These are phyloP conservation scores for Gymnoscopelus microlampas DNA, from an alignment of 2,797 vertebrate species.

Conservation along the genomic window DNA sequence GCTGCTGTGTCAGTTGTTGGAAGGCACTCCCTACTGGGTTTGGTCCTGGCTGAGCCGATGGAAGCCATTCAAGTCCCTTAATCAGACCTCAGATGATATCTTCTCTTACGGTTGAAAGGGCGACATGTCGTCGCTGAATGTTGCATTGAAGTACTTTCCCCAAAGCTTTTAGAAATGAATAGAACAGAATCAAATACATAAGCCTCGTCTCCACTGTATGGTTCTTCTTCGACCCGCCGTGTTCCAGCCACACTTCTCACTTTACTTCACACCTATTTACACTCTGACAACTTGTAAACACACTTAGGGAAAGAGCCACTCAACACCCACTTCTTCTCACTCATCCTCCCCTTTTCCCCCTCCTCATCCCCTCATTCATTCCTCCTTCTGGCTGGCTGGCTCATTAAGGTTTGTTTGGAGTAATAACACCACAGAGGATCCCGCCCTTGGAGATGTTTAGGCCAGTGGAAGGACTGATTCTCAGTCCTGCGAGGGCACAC, in stretches of 20 bases:
- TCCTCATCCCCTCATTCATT: conserved; percentile 29
- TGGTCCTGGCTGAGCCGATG: conserved; percentile 11
- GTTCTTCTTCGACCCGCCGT: not conserved
- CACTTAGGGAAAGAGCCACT: conserved; percentile 55
- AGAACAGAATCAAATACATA: conserved; percentile 1
- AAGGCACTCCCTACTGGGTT: conserved; percentile 29
- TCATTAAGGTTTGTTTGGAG: conserved; percentile 68
- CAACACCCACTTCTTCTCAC: conserved; percentile 55
- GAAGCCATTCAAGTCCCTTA: conserved; percentile 38
- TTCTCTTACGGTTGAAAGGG: conserved; percentile 34
- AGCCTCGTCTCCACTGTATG: conserved; percentile 20
- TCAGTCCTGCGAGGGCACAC: conserved; percentile 55
- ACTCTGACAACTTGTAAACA: conserved; percentile 62
- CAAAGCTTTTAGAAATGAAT: conserved; percentile 28
- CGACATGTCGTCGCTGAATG: conserved; percentile 22
- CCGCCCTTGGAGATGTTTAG: conserved; percentile 51
- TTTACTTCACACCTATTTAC: conserved; percentile 52
- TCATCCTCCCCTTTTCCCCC: conserved; percentile 45
- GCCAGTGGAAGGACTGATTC: conserved; percentile 57
- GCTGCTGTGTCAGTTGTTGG: conserved; percentile 42
- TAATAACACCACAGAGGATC: conserved; percentile 62
- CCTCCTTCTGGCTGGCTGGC: conserved; percentile 39
- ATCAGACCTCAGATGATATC: conserved; percentile 48
- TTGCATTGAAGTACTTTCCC: conserved; percentile 13
- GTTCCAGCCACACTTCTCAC: conserved; percentile 18